Base-by-base conservation (phyloP, 2,888 invertebrate species). In the Tetanocera ferruginea region DNA sequence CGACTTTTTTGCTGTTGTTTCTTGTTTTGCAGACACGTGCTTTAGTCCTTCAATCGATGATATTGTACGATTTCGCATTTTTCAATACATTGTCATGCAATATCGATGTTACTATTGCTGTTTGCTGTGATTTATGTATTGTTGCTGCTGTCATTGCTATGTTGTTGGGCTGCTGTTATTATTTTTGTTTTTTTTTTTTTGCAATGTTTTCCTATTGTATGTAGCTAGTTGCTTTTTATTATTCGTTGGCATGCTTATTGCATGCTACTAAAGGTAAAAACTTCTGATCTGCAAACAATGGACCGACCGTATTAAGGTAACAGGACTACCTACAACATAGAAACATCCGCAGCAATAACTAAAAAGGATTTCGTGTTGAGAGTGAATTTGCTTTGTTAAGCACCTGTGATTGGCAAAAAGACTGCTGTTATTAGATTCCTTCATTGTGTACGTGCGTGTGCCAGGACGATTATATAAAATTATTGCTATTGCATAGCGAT, bases 381-480 rank as follows among this genome's bases (percentile, higher is more conserved):
- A 57, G 55, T 57, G 62, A 62, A n/a, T 62, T 62, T 62, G 23
- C 62, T 28, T 62, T 17, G 62, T 62, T 62, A 62, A 62, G 62
- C 62, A 62, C 28, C 62, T 62, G 28, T 14, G 28, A 64, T 64
- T 31, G 31, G 31, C 55, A 23, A n/a, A 52, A 57, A 57, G 23
- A 19, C 55, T 57, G 2, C 19, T 17, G 55, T 57, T 17, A 57
- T 57, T 57, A 57, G 55, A n/a, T 8, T n/a, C n/a, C 19, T 57
- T 57, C 19, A 57, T 23, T 57, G 55, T 8, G 55, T 9, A 8
- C 8, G n/a, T 19, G 19, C 23, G 19, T 8, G 55, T 6, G 55
- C 19, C 3, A 4, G 5, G 5, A 31, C 3, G 31, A 31, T 31
- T 31, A 31, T 31, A 31, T 72, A 66, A 28, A n/a, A n/a, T n/a